These are phyloP conservation scores for Australoheros facetus DNA, from an alignment of 2,797 vertebrate species.

Conservation along the genomic window DNA sequence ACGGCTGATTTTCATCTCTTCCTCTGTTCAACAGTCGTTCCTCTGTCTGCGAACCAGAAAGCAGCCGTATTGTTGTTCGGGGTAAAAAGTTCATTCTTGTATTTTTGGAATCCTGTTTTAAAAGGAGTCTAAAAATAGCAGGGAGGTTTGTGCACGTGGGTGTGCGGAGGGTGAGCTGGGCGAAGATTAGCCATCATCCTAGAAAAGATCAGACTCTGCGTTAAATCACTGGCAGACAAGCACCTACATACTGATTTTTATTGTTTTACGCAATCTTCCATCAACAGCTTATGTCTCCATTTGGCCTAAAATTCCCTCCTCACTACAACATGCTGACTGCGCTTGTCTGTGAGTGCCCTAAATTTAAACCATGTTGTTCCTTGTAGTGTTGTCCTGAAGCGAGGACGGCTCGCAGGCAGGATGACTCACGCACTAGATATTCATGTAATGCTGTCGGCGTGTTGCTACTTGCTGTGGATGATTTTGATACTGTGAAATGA, in stretches of 20 bases:
- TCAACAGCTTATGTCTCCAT: constrained; percentile 16
- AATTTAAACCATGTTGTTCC: constrained; percentile 58
- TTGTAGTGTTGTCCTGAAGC: constrained; percentile 42
- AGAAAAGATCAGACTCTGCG: constrained; percentile 51
- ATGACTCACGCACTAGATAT: constrained; percentile 60
- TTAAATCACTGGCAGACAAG: constrained; percentile 37
- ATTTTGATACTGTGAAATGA: constrained; percentile 5
- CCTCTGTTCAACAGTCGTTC: constrained; percentile 33
- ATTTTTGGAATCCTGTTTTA: constrained; percentile 71
- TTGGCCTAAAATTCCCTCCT: constrained; percentile 40
- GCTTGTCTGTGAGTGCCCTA: constrained; percentile 54
- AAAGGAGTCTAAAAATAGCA: constrained; percentile 60
- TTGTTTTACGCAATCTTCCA: constrained; percentile 32
- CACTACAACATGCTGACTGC: constrained; percentile 50
- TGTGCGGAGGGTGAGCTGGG: constrained; percentile 24
- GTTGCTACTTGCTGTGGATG: constrained; percentile 31
- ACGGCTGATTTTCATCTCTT: constrained; percentile 53
- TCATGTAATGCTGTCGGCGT: constrained; percentile 34
- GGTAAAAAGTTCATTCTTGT: constrained; percentile 77
- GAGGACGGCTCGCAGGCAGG: constrained; percentile 25
- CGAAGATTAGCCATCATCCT: constrained; percentile 62
- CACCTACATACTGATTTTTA: constrained; percentile 4
- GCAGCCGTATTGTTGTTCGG: constrained; percentile 58
- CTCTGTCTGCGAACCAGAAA: constrained; percentile 60
- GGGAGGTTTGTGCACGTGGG: constrained; percentile 42